A percentile compares a stretch with the other conserved stretches of the same genome.
phyloP scores from a whole-genome alignment of 2,797 vertebrate genomes.

The Chrysolophus pictus region DNA sequence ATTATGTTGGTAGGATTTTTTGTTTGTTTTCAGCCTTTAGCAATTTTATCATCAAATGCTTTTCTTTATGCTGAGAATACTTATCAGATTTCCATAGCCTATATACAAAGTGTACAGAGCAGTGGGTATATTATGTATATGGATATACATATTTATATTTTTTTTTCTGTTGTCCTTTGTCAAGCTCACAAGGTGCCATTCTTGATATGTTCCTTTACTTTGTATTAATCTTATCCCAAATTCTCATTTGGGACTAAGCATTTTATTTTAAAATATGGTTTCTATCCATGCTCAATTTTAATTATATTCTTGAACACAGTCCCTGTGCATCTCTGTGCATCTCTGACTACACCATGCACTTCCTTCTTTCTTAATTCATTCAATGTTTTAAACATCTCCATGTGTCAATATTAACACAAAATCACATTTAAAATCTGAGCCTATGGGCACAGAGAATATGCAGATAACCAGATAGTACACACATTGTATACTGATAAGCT shows the following conservation, averaged over 20 bases:
- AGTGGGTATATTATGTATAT: neutral
- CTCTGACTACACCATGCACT: too few relatives aligned
- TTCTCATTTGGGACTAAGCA: neutral
- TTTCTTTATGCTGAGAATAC: neutral
- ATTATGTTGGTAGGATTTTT: neutral
- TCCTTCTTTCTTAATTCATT: neutral
- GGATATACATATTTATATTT: too few relatives aligned
- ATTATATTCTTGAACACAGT: neutral
- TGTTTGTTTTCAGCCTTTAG: neutral
- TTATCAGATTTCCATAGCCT: neutral
- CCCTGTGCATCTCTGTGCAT: neutral
- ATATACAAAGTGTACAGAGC: neutral
- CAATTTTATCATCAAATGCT: neutral
- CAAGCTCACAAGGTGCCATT: neutral
- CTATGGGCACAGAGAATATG: neutral
- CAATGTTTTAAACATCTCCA: neutral
- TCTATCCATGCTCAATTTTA: neutral
- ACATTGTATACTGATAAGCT: neutral
- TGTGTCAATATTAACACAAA: neutral
- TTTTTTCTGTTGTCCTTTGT: too few relatives aligned
- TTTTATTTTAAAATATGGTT: neutral
- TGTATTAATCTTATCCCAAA: neutral
- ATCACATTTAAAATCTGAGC: neutral
- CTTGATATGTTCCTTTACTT: neutral
- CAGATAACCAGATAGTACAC: neutral